These are phyloP conservation scores for Rynchops niger DNA, from an alignment of 2,113 vertebrate genomes.

Conservation along the genomic window DNA sequence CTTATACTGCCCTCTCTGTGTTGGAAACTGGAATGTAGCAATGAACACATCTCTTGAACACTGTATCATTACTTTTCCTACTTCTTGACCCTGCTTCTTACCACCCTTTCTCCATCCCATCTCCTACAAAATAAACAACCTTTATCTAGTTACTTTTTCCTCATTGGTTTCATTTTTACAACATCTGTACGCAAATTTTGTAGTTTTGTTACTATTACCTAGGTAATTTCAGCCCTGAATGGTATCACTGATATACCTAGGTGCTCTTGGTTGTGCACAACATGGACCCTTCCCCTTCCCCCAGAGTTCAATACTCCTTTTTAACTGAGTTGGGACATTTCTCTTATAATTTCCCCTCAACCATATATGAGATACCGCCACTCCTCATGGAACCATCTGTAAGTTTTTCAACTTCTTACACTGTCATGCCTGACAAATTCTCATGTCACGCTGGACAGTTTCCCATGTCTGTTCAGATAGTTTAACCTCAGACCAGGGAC, in stretches of 20 bases:
- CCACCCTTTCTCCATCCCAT: not conserved
- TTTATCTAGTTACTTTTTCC: not conserved
- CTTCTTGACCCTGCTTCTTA: not conserved
- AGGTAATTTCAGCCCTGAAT: not conserved
- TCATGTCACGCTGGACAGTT: not conserved
- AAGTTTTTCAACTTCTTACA: not conserved
- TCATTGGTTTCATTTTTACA: not conserved
- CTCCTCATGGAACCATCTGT: not conserved
- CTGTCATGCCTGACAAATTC: not conserved
- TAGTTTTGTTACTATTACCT: not conserved
- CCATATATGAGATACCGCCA: not conserved
- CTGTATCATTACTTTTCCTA: not conserved
- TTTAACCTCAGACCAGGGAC: not conserved
- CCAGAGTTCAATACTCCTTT: not conserved
- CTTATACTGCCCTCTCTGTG: not conserved
- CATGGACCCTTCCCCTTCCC: fast-evolving
- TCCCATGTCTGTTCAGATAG: not conserved
- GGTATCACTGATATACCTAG: not conserved
- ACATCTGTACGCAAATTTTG: not conserved
- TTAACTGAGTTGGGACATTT: not conserved
- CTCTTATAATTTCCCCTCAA: not conserved
- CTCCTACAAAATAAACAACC: not conserved
- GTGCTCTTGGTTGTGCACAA: not conserved
- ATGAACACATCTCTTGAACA: not conserved
- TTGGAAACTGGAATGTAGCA: not conserved